These are phyloP conservation scores for Pangasius sanitwongsei DNA, from an alignment of 2,797 vertebrate genomes.

Conservation along the genomic window DNA sequence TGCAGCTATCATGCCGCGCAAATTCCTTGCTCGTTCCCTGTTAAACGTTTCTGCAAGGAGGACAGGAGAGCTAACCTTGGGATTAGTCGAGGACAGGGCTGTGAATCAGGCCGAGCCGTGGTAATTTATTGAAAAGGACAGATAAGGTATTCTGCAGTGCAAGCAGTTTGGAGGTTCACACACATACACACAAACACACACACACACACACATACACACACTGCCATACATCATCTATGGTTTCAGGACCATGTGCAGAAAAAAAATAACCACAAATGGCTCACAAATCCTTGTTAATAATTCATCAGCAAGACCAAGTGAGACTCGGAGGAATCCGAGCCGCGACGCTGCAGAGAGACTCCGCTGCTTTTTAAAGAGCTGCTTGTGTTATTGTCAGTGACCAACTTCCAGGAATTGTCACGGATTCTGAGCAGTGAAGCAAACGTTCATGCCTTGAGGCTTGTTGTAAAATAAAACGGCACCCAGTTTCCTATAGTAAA, in stretches of 20 bases:
- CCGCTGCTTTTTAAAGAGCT: not conserved
- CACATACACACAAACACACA: conserved; percentile 24
- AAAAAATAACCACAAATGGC: conserved; percentile 38
- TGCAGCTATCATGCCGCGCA: not conserved
- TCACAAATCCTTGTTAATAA: conserved; percentile 51
- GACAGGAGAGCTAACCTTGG: conserved; percentile 27
- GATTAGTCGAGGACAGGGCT: conserved; percentile 22
- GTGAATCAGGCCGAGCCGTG: conserved; percentile 14
- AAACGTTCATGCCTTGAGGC: not conserved
- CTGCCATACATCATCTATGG: conserved; percentile 23
- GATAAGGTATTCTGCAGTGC: conserved; percentile 42
- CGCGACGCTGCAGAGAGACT: not conserved
- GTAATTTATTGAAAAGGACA: conserved; percentile 51
- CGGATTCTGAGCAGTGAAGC: conserved; percentile 11
- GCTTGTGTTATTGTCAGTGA: not conserved
- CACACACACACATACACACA: conserved; percentile 22
- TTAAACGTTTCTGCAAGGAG: conserved; percentile 6
- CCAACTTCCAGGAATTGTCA: conserved; percentile 25
- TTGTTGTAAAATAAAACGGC: not conserved
- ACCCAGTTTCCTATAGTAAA: not conserved
- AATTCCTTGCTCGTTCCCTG: not conserved
- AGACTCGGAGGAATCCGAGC: not conserved
- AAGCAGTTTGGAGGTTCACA: conserved; percentile 40
- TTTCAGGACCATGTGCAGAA: conserved; percentile 46
- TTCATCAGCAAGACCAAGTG: conserved; percentile 13